Conservation (phyloP, 2,797 vertebrate genomes). For the Mormyrus proboscirostris region DNA sequence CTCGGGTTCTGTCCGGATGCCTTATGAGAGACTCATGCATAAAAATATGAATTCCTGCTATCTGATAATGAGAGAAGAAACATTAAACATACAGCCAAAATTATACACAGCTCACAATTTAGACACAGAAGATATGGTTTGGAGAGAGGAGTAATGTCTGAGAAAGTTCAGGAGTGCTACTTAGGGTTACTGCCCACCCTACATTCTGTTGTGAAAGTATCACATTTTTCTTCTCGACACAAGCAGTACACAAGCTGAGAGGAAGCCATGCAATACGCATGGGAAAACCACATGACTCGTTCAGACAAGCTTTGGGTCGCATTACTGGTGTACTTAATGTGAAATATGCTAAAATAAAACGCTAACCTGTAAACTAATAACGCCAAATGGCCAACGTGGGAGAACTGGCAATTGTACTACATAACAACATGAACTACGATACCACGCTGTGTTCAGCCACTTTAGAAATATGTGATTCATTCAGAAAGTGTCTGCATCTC, state of each 20-base stretch:
- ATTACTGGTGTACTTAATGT: background rate
- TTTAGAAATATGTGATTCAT: background rate
- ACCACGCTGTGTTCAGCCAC: background rate
- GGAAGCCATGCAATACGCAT: background rate
- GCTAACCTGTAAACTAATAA: background rate
- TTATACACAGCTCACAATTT: background rate
- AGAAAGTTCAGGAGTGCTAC: background rate
- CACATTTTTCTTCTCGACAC: background rate
- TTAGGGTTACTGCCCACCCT: background rate
- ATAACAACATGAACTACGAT: background rate
- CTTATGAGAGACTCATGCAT: background rate
- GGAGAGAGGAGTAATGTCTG: background rate
- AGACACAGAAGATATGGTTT: background rate
- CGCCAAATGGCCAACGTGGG: background rate
- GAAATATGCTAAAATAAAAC: background rate
- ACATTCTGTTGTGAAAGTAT: slow-evolving; percentile 6
- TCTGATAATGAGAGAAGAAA: background rate
- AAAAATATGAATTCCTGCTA: background rate
- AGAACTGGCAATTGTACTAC: background rate
- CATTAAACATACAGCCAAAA: background rate
- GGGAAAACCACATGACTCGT: background rate
- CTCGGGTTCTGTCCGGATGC: background rate
- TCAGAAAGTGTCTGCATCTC: background rate
- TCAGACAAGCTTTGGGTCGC: background rate
- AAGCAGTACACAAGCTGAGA: background rate